These are phyloP conservation scores for Scaptodrosophila latifasciaeformis DNA, from an alignment of 2,888 invertebrate species.

Conservation along the genomic window DNA sequence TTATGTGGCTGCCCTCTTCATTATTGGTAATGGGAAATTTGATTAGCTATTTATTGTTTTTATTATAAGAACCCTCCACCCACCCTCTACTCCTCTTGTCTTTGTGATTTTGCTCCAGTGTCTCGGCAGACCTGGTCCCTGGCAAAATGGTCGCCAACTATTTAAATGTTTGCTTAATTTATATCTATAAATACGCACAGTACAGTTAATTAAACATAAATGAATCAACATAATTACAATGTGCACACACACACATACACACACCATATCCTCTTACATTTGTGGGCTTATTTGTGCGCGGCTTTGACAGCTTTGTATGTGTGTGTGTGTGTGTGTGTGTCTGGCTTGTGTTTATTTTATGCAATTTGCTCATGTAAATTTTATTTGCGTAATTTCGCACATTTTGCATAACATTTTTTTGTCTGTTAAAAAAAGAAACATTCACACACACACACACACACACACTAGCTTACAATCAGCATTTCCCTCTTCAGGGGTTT, in stretches of 20 bases:
- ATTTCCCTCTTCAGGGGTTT: no score
- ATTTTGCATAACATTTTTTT: slow-evolving; percentile 33
- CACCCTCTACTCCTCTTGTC: no score
- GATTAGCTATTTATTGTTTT: no score
- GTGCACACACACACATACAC: slow-evolving; percentile 1
- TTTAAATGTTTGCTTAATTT: slow-evolving; percentile 18
- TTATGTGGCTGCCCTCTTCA: no score
- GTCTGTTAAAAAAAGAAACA: background rate
- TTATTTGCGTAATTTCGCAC: slow-evolving; percentile 39
- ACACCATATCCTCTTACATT: background rate
- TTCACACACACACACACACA: background rate
- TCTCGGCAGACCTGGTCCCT: no score
- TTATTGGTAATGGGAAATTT: no score
- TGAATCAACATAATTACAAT: slow-evolving; percentile 37
- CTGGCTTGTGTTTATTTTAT: slow-evolving; percentile 26
- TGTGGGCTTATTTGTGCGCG: background rate
- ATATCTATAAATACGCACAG: slow-evolving; percentile 28
- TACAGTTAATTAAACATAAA: slow-evolving; percentile 35
- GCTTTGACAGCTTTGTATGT: background rate
- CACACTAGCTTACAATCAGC: no score
- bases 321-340: background rate
- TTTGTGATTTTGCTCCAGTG: no score
- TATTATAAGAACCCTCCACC: no score
- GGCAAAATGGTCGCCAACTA: no score
- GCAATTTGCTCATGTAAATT: slow-evolving; percentile 44